These are phyloP conservation scores for Leptoteleia sp. DNA, from an alignment of 1,140 invertebrate species.

Conservation along the genomic window DNA sequence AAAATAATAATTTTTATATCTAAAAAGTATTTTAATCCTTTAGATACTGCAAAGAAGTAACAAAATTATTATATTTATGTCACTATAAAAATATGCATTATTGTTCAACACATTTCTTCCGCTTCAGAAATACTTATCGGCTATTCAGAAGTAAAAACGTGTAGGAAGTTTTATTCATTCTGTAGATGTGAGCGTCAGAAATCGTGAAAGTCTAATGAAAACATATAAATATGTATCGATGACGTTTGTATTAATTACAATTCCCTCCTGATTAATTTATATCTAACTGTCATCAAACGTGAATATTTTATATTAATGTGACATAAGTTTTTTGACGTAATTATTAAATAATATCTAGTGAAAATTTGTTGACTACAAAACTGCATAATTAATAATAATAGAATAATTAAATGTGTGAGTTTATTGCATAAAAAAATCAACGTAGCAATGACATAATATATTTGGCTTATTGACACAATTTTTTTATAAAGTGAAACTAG, in stretches of 20 bases:
- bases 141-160: background rate
- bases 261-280: constrained; percentile 10
- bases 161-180: constrained; percentile 14
- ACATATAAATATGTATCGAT: constrained; percentile 22
- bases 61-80: no score
- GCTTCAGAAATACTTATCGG: no score
- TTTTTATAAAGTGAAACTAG: no score
- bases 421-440: no score
- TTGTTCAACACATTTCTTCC: no score
- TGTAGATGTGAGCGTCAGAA: background rate
- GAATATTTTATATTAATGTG: background rate
- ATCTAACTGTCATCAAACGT: background rate
- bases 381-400: no score
- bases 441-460: no score
- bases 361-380: background rate
- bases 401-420: background rate
- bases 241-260: constrained; percentile 7
- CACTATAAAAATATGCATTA: no score
- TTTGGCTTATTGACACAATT: no score
- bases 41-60: no score
- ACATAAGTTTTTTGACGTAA: background rate
- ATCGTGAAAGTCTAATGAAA: constrained; percentile 16
- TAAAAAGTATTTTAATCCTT: no score
- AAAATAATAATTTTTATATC: no score
- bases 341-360: background rate